Evolutionary conservation across 2,888 invertebrate species (phyloP).

Genomic region (Cerastoderma edule): DNA sequence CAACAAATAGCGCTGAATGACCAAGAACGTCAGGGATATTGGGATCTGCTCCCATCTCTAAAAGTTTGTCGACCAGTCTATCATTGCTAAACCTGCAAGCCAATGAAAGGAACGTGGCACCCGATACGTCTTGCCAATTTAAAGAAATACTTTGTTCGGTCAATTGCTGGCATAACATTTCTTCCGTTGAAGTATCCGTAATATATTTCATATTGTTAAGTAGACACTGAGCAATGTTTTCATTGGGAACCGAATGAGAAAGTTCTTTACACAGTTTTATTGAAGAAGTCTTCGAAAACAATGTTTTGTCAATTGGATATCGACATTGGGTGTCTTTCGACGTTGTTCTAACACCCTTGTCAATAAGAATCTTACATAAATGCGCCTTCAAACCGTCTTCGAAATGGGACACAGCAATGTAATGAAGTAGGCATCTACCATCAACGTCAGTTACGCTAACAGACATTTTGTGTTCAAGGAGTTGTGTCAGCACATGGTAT

Average conservation of each 20-base stretch:
- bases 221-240: not conserved
- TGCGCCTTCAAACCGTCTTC: not conserved
- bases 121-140: not conserved
- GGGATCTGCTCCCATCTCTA: conserved; percentile 6
- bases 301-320: not conserved
- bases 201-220: not conserved
- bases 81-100: not conserved
- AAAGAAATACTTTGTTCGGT: not conserved
- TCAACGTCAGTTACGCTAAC: not conserved
- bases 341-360: not conserved
- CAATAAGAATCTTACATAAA: not conserved
- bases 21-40: not conserved
- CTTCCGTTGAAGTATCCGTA: no score
- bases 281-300: not conserved
- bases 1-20: not conserved
- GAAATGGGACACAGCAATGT: not conserved
- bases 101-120: conserved; percentile 7
- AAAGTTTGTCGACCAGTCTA: not conserved
- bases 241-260: not conserved
- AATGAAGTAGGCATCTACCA: not conserved
- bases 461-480: not conserved
- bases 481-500: not conserved
- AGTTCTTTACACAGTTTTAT: not conserved
- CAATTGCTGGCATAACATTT: no score
- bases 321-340: not conserved